Percentiles rank a stretch among this genome's conserved stretches.
phyloP scores from a whole-genome alignment of 2,797 vertebrate genomes.

The Typhlichthys subterraneus region DNA sequence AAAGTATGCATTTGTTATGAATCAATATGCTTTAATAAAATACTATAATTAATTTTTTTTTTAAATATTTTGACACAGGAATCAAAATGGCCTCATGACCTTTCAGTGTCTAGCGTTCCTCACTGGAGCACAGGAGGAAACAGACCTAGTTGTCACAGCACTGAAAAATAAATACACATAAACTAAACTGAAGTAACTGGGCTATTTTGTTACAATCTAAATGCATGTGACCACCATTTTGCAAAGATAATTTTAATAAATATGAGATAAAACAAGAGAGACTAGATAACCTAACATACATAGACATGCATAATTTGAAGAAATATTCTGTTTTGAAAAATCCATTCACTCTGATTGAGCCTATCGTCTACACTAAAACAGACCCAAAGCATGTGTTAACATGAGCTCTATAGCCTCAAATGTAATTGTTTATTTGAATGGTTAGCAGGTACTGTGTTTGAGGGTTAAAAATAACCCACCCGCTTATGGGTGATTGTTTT shows the following conservation, averaged over 20 bases:
- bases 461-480: conserved; percentile 42
- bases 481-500: conserved; percentile 53
- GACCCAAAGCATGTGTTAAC: background rate
- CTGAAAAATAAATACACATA: conserved; percentile 21
- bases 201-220: background rate
- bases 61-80: too few species aligned
- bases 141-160: conserved; percentile 4
- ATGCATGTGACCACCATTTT: too few species aligned
- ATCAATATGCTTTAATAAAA: too few species aligned
- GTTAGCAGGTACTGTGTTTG: conserved; percentile 3
- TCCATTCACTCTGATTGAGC: conserved; percentile 12
- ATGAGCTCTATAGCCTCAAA: background rate
- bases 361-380: background rate
- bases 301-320: conserved; percentile 24
- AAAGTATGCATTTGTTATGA: too few species aligned
- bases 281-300: conserved; percentile 7
- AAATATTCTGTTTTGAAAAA: conserved; percentile 15
- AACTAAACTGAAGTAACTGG: conserved; percentile 1
- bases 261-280: background rate
- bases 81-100: background rate
- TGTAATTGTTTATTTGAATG: conserved; percentile 1
- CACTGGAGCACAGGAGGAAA: background rate
- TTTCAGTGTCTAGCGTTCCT: background rate
- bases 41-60: too few species aligned
- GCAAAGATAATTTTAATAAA: conserved; percentile 1